Evolutionary conservation across 1,140 invertebrate species (phyloP).

Genomic region (Ridgeia piscesae): DNA sequence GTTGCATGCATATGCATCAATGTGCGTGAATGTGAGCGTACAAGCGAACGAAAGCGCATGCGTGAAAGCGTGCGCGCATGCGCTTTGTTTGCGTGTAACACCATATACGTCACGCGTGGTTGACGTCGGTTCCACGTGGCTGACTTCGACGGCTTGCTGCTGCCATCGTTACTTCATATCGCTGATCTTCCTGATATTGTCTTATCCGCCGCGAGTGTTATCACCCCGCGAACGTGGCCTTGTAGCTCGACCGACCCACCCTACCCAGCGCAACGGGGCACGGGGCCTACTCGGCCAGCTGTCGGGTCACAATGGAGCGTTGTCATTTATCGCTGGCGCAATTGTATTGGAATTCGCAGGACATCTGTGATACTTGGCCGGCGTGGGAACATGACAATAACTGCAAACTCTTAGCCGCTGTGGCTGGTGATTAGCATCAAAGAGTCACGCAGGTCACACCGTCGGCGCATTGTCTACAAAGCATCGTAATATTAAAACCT

Average conservation of each 20-base stretch:
- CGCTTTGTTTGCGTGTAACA: neutral
- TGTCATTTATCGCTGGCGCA: neutral
- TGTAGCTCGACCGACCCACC: neutral
- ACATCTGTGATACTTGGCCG: neutral
- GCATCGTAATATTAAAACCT: slow-evolving; percentile 1
- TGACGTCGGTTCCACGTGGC: neutral
- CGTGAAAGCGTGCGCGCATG: neutral
- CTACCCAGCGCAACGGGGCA: neutral
- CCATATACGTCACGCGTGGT: neutral
- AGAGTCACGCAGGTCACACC: neutral
- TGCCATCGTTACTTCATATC: neutral
- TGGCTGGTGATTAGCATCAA: neutral
- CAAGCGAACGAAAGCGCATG: too few relatives aligned
- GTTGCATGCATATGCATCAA: too few relatives aligned
- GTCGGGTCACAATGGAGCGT: neutral
- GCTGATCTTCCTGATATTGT: neutral
- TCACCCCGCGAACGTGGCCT: neutral
- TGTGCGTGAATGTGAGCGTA: neutral
- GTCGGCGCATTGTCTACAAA: neutral
- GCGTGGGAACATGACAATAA: neutral
- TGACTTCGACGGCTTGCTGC: neutral
- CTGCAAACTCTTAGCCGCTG: neutral
- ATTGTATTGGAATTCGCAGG: neutral
- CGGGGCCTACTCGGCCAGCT: neutral
- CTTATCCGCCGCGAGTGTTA: neutral